Percentiles rank a stretch among this genome's conserved stretches.
Conservation (phyloP, 2,888 invertebrate genomes). For the Eupithecia subumbrata region DNA sequence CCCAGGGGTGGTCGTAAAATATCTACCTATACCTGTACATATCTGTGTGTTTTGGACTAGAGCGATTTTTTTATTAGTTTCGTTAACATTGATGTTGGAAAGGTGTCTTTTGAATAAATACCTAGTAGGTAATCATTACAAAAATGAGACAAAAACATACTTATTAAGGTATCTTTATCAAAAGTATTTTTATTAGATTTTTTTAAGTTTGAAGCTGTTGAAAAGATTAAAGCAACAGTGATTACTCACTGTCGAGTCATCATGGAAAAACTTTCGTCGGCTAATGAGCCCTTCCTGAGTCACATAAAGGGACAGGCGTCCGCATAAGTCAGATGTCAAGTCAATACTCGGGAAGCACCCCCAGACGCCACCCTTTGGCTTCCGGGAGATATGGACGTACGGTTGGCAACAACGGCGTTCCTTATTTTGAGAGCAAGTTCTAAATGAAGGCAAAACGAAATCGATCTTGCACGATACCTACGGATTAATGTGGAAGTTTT, state of each 20-base stretch:
- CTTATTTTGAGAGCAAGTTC: background rate
- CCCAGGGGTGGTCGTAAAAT: background rate
- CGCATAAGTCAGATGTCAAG: conserved; percentile 48
- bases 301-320: conserved; percentile 40
- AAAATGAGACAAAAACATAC: no score
- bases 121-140: no score
- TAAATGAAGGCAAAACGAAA: background rate
- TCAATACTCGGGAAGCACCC: conserved; percentile 38
- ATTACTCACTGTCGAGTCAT: background rate
- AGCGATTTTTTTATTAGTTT: background rate
- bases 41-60: background rate
- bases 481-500: background rate
- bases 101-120: background rate
- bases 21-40: background rate
- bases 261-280: background rate
- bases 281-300: background rate
- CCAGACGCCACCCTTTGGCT: conserved; percentile 33
- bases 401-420: conserved; percentile 17
- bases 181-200: background rate
- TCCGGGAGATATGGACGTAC: conserved; percentile 17
- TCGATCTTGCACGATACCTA: background rate
- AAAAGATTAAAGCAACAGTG: background rate
- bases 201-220: background rate
- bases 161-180: no score
- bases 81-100: background rate